Evolutionary conservation across 2,888 invertebrate genomes (phyloP).

Genomic region (Colostygia pectinataria): DNA sequence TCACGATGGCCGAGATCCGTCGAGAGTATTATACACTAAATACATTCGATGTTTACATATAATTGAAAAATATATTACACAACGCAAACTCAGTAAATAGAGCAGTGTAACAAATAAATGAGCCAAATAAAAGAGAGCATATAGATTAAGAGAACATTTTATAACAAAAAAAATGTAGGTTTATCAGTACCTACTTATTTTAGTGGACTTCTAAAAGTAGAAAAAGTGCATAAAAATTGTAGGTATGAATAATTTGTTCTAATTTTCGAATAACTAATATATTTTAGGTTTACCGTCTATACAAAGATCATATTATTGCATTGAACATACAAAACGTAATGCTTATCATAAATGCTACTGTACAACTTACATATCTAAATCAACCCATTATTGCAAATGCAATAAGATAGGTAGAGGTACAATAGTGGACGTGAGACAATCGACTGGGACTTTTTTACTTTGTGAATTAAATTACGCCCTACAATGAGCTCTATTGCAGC

Average conservation of each 20-base stretch:
- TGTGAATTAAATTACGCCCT: no score
- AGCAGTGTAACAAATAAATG: slow-evolving; percentile 21
- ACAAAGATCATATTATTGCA: slow-evolving; percentile 5
- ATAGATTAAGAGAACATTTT: not conserved
- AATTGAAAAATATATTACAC: not conserved
- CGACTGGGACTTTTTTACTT: slow-evolving; percentile 12
- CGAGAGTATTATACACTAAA: no score
- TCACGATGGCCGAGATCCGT: no score
- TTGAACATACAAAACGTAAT: slow-evolving; percentile 14
- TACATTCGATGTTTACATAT: slow-evolving; percentile 14
- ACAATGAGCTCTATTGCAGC: no score
- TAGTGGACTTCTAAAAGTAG: slow-evolving; percentile 19
- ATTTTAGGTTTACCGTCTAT: no score
- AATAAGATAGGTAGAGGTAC: slow-evolving; percentile 25
- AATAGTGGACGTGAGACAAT: slow-evolving; percentile 27
- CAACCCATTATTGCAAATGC: slow-evolving; percentile 36
- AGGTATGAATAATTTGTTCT: not conserved
- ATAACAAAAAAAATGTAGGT: slow-evolving; percentile 15
- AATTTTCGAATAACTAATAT: not conserved
- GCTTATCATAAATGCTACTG: slow-evolving; percentile 44
- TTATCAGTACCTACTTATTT: slow-evolving; percentile 18
- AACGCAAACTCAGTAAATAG: slow-evolving; percentile 18
- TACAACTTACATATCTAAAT: slow-evolving; percentile 70
- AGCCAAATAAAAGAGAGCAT: slow-evolving; percentile 32
- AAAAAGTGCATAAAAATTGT: slow-evolving; percentile 9